Evolutionary conservation across 2,113 vertebrate genomes (phyloP).

Genomic region (Galbula dea): DNA sequence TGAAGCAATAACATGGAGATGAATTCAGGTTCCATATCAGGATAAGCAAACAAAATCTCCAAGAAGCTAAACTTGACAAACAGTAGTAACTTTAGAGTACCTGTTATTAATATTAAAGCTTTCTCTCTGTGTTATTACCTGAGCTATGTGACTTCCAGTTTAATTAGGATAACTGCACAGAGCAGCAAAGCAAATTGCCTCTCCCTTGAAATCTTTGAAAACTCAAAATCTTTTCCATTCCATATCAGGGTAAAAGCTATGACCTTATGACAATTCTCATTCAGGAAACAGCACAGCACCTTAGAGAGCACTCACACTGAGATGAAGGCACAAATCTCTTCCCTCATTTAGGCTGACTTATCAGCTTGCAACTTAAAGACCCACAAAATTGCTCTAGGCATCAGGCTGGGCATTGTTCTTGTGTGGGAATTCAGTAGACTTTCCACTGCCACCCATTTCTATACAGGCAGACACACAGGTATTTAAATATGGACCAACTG

Average conservation of each 20-base stretch:
- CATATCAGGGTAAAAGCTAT: background rate
- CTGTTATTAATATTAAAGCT: slow-evolving; percentile 40
- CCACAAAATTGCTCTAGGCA: background rate
- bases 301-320: slow-evolving; percentile 5
- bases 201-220: background rate
- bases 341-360: background rate
- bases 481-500: background rate
- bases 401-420: background rate
- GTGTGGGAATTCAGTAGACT: background rate
- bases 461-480: background rate
- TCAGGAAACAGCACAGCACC: background rate
- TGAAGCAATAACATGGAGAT: slow-evolving; percentile 32
- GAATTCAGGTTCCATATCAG: background rate
- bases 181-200: background rate
- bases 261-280: background rate
- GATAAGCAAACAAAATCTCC: slow-evolving; percentile 42
- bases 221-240: background rate
- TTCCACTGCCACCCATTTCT: background rate
- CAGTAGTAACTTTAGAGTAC: background rate
- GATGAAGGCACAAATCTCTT: background rate
- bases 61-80: slow-evolving; percentile 41
- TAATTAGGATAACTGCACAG: background rate
- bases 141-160: slow-evolving; percentile 6
- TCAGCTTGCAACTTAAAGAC: background rate
- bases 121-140: slow-evolving; percentile 11